phyloP scores from a whole-genome alignment of 2,113 vertebrate species.

The Aix galericulata region DNA sequence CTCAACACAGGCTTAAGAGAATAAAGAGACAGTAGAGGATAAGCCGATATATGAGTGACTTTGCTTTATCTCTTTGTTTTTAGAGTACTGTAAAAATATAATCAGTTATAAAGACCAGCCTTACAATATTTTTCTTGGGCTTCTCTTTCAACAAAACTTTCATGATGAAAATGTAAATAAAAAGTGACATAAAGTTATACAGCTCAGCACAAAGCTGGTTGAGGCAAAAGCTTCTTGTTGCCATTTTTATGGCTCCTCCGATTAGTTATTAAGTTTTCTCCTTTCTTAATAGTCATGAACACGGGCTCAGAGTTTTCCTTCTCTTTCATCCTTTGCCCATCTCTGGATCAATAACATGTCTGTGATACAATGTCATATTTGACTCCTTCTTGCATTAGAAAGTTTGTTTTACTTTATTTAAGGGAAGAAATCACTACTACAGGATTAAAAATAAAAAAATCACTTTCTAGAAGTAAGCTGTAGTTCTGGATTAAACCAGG shows the following conservation, averaged over 20 bases:
- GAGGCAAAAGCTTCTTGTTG: slow-evolving; percentile 66
- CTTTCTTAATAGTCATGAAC: slow-evolving; percentile 48
- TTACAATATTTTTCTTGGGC: background rate
- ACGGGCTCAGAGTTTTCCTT: background rate
- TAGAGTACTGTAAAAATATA: slow-evolving; percentile 12
- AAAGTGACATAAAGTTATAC: slow-evolving; percentile 70
- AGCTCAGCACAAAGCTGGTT: slow-evolving; percentile 59
- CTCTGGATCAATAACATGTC: background rate
- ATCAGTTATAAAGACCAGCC: background rate
- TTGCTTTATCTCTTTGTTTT: slow-evolving; percentile 11
- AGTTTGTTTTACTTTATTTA: slow-evolving; percentile 18
- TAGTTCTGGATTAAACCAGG: background rate
- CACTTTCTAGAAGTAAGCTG: background rate
- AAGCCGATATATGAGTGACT: background rate
- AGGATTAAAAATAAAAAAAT: background rate
- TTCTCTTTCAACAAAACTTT: slow-evolving; percentile 29
- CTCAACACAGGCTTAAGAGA: background rate
- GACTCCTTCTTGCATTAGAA: background rate
- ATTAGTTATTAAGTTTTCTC: slow-evolving; percentile 67
- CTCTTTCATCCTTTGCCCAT: background rate
- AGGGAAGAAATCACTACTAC: background rate
- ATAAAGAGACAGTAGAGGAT: background rate
- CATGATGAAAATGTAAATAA: slow-evolving; percentile 68
- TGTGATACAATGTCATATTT: background rate
- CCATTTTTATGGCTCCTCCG: slow-evolving; percentile 61